Evolutionary conservation across 2,797 vertebrate genomes (phyloP), one percentile per base, ranked within the genome.

Genomic region (Streptopelia turtur): DNA sequence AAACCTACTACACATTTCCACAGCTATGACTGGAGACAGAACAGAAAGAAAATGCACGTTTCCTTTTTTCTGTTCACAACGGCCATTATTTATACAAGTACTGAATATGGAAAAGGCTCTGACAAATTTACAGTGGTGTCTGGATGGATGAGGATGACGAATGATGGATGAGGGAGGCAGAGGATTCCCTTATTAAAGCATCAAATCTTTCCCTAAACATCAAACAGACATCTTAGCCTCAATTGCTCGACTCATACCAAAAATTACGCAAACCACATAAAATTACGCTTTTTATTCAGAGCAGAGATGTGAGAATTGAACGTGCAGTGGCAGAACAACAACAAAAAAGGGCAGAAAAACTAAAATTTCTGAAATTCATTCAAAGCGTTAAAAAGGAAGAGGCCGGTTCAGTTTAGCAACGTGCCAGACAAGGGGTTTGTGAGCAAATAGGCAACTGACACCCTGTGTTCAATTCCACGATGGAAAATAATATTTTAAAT

Each of bases 171-270:
- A 97, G 97, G 83, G 91, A 97, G 92, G 92, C 92, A 96, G 95
- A 97, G 97, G 97, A 97, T 98, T 98, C 97, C 97, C 98, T 98
- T 98, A 98, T 97, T 98, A 98, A 97, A 98, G 96, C 97, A 97
- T 97, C 97, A 97, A 76, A 97, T 97, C 97, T 95, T 95, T 77
- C 95, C 95, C 94, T 96, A 98, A 97, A 96, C 97, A 98, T 96
- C 95, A 96, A 75, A 86, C 74, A 97, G 97, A 95, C 95, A 92
- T 92, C 94, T 95, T 86, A 60, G 77, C 79, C 86, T 96, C 91
- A 43, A 76, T 59, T 13, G 10, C 89, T 64, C 22, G 11, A 53
- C 90, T 97, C 81, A 43, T 53, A 83, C 70, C 86, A 90, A 93
- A 97, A 94, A 96, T 87, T 76, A 81, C 60, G 31, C 69, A 81